Base-by-base conservation (phyloP, 2,797 vertebrate species). In the Coracias cyanogaster region DNA sequence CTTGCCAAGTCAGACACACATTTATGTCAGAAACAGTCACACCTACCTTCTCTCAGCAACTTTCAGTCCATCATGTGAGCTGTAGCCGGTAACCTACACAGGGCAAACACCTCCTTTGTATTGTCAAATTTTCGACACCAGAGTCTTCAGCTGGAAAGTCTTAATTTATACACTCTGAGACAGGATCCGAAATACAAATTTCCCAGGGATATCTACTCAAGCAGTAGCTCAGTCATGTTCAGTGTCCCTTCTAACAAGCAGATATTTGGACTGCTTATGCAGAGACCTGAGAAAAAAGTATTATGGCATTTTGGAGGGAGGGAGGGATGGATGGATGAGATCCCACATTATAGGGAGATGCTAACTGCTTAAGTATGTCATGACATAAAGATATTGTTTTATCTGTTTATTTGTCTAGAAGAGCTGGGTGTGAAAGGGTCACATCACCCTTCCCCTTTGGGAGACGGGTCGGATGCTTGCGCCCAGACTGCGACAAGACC, bases 51-150 rank as follows among this genome's bases (percentile, higher is more conserved):
- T 85, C 76, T 90, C 80, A 90, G 85, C 45, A 94, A n/a, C 73
- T 95, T 86, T 64, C 73, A 89, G 93, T 86, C 82, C 66, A 49
- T 93, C 91, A 76, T 90, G 66, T 94, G 87, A 96, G 82, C 80
- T 83, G 73, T 74, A 94, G 77, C 89, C 13, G 51, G 79, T 92
- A 94, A 91, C 91, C 82, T 94, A 94, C 86, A 82, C 87, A 91
- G 79, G 82, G 89, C 82, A 83, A 91, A 96, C 95, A 92, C 89
- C 82, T 96, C 76, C 82, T 94, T 91, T 86, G 69, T 94, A 91
- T 89, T 94, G 89, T 92, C 76, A 90, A 9, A 60, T 88, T 90
- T 94, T 86, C 76, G 62, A 62, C 69, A 69, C 28, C 51, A 37
- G 61, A 86, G 26, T 74, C 73, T 94, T 91, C 80, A 89, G 6